Percentiles rank a stretch among this genome's conserved stretches.
phyloP scores from a whole-genome alignment of 1,140 invertebrate species.

The Scaptodrosophila lebanonensis region DNA sequence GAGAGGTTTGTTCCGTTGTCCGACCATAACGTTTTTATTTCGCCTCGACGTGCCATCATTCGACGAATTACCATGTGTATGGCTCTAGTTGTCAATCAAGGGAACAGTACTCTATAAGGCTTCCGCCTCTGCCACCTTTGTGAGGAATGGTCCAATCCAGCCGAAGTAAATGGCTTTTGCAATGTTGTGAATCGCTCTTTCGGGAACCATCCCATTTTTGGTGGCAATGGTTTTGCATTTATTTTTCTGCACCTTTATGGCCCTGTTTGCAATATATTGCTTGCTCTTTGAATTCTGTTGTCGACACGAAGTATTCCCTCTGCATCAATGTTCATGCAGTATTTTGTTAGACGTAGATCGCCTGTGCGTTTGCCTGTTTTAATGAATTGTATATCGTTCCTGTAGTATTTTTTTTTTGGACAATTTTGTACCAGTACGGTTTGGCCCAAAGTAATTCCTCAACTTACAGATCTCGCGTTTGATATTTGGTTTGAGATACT shows the following conservation, averaged over 20 bases:
- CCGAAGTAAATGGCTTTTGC: background rate
- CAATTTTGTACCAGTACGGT: background rate
- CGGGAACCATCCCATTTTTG: too few species aligned
- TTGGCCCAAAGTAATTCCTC: background rate
- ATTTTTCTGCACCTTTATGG: background rate
- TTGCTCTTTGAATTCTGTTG: background rate
- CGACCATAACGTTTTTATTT: constrained; percentile 47
- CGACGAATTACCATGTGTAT: too few species aligned
- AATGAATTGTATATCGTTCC: too few species aligned
- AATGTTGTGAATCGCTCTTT: background rate
- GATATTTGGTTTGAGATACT: background rate
- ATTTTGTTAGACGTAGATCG: background rate
- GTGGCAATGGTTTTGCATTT: background rate
- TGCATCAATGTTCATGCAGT: too few species aligned
- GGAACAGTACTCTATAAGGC: too few species aligned
- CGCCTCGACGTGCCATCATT: too few species aligned
- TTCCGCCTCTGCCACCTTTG: too few species aligned
- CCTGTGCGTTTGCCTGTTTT: background rate
- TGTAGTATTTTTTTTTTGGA: too few species aligned
- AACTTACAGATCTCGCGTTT: background rate
- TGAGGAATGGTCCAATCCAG: constrained; percentile 26
- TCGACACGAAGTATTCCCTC: too few species aligned
- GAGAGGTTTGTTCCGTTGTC: constrained; percentile 1
- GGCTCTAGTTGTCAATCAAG: too few species aligned
- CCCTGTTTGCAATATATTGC: background rate